Conservation (phyloP, 2,797 vertebrate genomes). For the Nasua narica region DNA sequence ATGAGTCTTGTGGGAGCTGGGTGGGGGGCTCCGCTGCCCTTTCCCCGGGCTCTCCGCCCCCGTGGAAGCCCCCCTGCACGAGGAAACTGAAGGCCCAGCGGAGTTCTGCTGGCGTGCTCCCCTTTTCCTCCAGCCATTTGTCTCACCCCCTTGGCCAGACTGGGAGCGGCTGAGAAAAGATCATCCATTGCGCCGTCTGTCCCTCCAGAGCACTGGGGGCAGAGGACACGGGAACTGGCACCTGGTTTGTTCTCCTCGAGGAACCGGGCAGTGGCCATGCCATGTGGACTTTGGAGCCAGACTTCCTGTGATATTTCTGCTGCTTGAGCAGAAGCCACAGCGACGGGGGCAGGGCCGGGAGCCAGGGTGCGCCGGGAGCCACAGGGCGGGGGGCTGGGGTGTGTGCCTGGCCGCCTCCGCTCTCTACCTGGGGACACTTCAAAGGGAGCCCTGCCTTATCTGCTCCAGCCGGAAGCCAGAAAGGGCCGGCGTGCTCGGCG, state of each 20-base stretch:
- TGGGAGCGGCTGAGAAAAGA: neutral
- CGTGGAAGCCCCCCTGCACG: neutral
- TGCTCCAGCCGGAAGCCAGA: neutral
- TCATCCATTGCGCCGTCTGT: accelerated
- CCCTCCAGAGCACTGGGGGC: neutral
- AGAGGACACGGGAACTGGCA: neutral
- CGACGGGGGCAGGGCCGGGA: accelerated
- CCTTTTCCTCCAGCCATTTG: accelerated
- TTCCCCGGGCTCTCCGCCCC: accelerated
- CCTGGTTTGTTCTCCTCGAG: too few species aligned
- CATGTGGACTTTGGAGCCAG: neutral
- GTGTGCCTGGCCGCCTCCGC: neutral
- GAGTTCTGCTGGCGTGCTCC: accelerated
- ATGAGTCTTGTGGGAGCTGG: neutral
- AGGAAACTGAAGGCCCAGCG: accelerated
- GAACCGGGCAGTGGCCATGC: accelerated
- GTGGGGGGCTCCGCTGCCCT: accelerated
- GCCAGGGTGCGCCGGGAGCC: neutral
- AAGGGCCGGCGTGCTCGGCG: neutral
- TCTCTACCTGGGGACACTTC: neutral
- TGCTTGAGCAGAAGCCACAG: neutral
- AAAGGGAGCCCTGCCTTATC: neutral
- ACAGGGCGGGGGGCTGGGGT: accelerated
- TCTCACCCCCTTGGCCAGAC: neutral
- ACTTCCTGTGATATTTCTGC: neutral